Base-by-base conservation (phyloP, 2,113 vertebrate species). In the Hippocampus comes region DNA sequence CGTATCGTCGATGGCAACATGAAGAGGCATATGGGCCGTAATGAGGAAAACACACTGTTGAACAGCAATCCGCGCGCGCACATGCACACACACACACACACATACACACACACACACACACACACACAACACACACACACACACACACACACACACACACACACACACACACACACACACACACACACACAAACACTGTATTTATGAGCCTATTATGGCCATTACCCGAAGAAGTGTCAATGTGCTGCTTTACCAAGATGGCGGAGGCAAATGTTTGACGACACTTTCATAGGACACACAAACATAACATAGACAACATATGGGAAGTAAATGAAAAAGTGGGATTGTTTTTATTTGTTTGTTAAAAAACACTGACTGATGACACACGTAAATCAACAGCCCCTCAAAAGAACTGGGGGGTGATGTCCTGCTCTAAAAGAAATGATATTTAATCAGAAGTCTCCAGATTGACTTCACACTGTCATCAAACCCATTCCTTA, bases 211-310 rank as follows among this genome's bases (percentile, higher is more conserved):
- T 84, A 88, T 91, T 90, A 91, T 78, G 15, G 68, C 77, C 80
- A 86, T 89, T 90, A 87, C 78, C 77, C 76, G 12, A 89, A 90
- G 88, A 89, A 81, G 79, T 89, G 88, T 89, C 73, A 70, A 74
- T 76, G 70, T 57, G 25, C 67, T 73, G 82, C 77, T 82, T 78
- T 75, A 34, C 30, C 30, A 75, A 82, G 69, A 78, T 81, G 80
- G 78, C 51, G 63, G 71, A 82, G 73, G 74, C 84, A 82, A 82
- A 86, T 53, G 56, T 87, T 77, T 82, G 82, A 76, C 76, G 82
- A 77, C 79, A 71, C 73, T 63, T 46, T 76, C 74, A 79, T 67
- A 73, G 38, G 23, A 23, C 56, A 73, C 2, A 11, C 30, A 70
- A 55, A n/a, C 23, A 12, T 59, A 59, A 23, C n/a, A 30, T 30